Percentiles rank a stretch among this genome's conserved stretches.
Conservation (phyloP, 2,888 invertebrate species). For the Galerucella nymphaeae region DNA sequence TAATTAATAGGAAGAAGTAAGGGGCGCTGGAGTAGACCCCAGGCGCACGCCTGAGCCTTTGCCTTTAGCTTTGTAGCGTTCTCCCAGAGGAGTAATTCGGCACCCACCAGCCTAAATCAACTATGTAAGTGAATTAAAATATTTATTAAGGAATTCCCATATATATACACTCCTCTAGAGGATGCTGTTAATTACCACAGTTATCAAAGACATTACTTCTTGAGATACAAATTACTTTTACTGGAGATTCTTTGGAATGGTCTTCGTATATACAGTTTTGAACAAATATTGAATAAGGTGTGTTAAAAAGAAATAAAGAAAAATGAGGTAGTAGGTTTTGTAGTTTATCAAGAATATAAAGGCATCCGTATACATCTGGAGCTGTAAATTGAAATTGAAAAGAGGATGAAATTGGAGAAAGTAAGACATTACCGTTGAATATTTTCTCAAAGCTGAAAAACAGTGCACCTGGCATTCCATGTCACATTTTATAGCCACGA, state of each 20-base stretch:
- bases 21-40: constrained; percentile 8
- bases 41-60: constrained; percentile 51
- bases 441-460: constrained; percentile 41
- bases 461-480: constrained; percentile 53
- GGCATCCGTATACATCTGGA: constrained; percentile 26
- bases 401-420: constrained; percentile 40
- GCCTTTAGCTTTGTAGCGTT: constrained; percentile 58
- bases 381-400: constrained; percentile 36
- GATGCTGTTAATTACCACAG: constrained; percentile 61
- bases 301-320: neutral
- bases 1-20: constrained; percentile 60
- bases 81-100: constrained; percentile 62
- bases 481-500: constrained; percentile 61
- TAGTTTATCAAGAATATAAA: constrained; percentile 15
- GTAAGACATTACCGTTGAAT: constrained; percentile 39
- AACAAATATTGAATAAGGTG: neutral
- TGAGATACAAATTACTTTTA: neutral
- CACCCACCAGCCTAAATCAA: constrained; percentile 63
- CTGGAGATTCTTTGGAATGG: neutral
- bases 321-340: constrained; percentile 1
- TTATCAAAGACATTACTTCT: constrained; percentile 56
- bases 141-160: constrained; percentile 66
- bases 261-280: neutral
- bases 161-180: constrained; percentile 59
- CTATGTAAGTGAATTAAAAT: constrained; percentile 66